Percentiles rank a stretch among this genome's conserved stretches.
These are phyloP conservation scores for Probaryconus sp. DNA, from an alignment of 1,140 invertebrate genomes.

Conservation along the genomic window DNA sequence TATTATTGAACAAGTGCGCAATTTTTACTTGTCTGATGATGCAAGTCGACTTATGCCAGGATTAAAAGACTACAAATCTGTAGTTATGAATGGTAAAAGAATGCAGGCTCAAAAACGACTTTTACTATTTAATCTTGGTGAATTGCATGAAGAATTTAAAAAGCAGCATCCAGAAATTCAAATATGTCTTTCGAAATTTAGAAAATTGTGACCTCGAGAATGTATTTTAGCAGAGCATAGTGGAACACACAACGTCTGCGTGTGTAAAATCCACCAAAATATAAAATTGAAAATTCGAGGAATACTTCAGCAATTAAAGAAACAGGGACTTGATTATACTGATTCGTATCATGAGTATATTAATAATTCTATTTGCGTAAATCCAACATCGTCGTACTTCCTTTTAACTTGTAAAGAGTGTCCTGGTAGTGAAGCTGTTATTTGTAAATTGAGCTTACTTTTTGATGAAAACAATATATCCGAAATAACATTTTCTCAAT, in stretches of 20 bases:
- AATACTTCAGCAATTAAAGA: constrained; percentile 1
- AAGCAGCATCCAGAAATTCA: constrained; percentile 2
- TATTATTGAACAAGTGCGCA: not conserved
- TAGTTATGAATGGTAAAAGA: constrained; percentile 1
- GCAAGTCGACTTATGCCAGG: constrained; percentile 18
- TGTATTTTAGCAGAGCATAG: constrained; percentile 17
- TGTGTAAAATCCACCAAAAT: constrained; percentile 25
- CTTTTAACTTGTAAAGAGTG: constrained; percentile 10
- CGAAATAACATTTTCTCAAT: not conserved
- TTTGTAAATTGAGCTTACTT: constrained; percentile 4
- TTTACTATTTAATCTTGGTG: constrained; percentile 9
- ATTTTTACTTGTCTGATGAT: constrained; percentile 22
- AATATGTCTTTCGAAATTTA: constrained; percentile 18
- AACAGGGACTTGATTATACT: not conserved
- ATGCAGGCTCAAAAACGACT: constrained; percentile 26
- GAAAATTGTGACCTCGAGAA: constrained; percentile 20
- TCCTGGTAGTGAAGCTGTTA: not conserved
- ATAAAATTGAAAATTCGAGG: constrained; percentile 10
- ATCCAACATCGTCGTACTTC: not conserved
- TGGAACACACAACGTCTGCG: constrained; percentile 26
- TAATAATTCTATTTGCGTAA: not conserved
- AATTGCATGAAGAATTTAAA: constrained; percentile 7
- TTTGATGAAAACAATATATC: not conserved
- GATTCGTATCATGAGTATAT: not conserved
- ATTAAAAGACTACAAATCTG: constrained; percentile 18